Evolutionary conservation across 2,888 invertebrate species (phyloP), one percentile per base, ranked within the genome.

Genomic region (Cheilosia vernalis): DNA sequence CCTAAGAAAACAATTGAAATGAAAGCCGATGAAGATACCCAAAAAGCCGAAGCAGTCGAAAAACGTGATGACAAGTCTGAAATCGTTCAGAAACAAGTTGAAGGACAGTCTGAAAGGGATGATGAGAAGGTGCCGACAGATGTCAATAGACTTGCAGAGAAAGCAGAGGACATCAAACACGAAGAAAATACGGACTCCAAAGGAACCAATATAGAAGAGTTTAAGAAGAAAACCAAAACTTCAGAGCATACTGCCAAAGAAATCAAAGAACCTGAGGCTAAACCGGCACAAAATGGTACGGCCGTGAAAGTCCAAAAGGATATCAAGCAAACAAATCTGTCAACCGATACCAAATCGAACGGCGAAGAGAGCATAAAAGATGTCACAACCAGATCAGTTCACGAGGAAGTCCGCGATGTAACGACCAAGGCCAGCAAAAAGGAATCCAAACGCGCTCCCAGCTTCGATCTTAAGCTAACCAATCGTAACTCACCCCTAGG

Each of bases 401-500:
- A 70, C 17, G 58, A 80, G 24, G 49, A 67, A 49, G 40, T 61
- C 21, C 69, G 15, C 1, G 64, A 64, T n/a, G 15, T 9, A 5
- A 0, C 40, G 15, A 15, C 56, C 17, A 76, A 61, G 55, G 74
- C 72, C 5, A 80, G 79, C 42, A 86, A 87, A 64, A 87, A 87
- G 44, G 78, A 79, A 19, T 89, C 90, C 9, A 90, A 89, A 82
- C 89, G 91, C 0, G 88, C 89, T 19, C 92, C 92, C 0, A 89
- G 88, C 17, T 87, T 92, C 17, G 91, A 92, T 37, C 95, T 96
- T 1, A 94, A 94, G 87, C 92, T 98, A 53, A 95, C 95, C 1
- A 96, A 97, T 89, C 93, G 96, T 88, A 95, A 96, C 5, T 95
- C 96, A 4, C 95, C 95, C 0, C 94, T 95, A 88, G 95, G 95